Conservation (phyloP, 2,888 invertebrate genomes). For the Cecidostiba fungosa region DNA sequence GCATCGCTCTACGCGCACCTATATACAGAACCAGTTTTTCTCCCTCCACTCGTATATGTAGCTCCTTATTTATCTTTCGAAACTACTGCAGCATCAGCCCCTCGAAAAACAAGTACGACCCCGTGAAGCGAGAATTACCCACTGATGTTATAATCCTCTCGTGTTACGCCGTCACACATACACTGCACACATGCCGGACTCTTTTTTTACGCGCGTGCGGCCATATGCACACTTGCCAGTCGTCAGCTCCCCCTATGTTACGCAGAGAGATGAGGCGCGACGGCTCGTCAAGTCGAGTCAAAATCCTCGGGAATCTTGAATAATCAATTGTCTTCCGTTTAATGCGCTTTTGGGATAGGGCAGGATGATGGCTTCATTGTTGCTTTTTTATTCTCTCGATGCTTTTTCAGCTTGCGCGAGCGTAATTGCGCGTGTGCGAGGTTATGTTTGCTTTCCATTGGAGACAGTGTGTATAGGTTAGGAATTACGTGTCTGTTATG, state of each 20-base stretch:
- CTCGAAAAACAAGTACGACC: conserved; percentile 8
- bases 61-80: conserved; percentile 14
- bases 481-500: too few species aligned
- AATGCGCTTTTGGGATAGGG: not conserved
- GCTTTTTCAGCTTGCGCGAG: not conserved
- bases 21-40: not conserved
- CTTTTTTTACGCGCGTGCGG: conserved; percentile 66
- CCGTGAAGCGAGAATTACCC: conserved; percentile 73
- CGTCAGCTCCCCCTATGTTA: not conserved
- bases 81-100: conserved; percentile 3
- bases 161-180: conserved; percentile 79
- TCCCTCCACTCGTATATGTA: not conserved
- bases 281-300: conserved; percentile 58
- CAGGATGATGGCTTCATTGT: not conserved
- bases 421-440: not conserved
- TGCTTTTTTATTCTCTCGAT: not conserved
- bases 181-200: conserved; percentile 72
- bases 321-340: conserved; percentile 55
- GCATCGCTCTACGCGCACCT: not conserved
- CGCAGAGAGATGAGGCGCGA: not conserved
- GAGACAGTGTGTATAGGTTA: not conserved
- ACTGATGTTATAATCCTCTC: conserved; percentile 80
- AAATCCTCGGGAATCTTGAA: conserved; percentile 45
- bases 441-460: not conserved
- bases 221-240: conserved; percentile 75